phyloP scores from a whole-genome alignment of 1,140 invertebrate genomes.

The Drosophila sp. region DNA sequence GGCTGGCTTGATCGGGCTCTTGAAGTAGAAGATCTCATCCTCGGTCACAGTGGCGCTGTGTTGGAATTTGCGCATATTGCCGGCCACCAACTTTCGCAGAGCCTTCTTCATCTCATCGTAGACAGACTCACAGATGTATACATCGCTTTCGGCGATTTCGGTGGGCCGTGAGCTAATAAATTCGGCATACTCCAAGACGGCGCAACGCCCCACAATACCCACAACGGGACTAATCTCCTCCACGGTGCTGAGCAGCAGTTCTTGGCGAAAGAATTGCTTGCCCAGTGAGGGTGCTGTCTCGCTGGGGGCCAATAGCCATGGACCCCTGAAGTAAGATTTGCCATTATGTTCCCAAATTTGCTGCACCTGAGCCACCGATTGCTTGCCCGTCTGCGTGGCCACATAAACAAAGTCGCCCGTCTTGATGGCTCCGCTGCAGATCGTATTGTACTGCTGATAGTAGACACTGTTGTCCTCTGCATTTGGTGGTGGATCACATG shows the following conservation, averaged over 20 bases:
- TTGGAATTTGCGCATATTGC: slow-evolving; percentile 92
- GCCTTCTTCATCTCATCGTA: slow-evolving; percentile 95
- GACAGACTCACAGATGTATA: slow-evolving; percentile 96
- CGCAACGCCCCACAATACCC: slow-evolving; percentile 95
- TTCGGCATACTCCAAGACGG: slow-evolving; percentile 95
- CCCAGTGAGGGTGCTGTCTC: slow-evolving; percentile 89
- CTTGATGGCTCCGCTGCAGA: slow-evolving; percentile 91
- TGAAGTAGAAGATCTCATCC: slow-evolving; percentile 97
- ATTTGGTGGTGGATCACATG: slow-evolving; percentile 85
- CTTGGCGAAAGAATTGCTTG: slow-evolving; percentile 94
- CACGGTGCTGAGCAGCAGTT: slow-evolving; percentile 95
- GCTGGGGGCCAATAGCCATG: slow-evolving; percentile 94
- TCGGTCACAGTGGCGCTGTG: slow-evolving; percentile 92
- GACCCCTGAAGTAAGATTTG: slow-evolving; percentile 95
- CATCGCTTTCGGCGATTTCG: slow-evolving; percentile 95
- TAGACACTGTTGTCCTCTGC: slow-evolving; percentile 91
- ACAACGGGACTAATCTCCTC: slow-evolving; percentile 96
- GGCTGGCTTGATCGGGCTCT: slow-evolving; percentile 88
- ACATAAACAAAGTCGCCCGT: slow-evolving; percentile 97
- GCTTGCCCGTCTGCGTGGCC: slow-evolving; percentile 92
- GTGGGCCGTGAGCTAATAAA: slow-evolving; percentile 97
- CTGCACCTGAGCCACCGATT: slow-evolving; percentile 96
- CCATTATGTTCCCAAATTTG: slow-evolving; percentile 95
- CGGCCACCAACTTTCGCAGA: slow-evolving; percentile 89
- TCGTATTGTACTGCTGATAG: slow-evolving; percentile 95